Evolutionary conservation across 92 coral and sea anemone species (phyloP).

Genomic region (Chrysogorgia sp.): DNA sequence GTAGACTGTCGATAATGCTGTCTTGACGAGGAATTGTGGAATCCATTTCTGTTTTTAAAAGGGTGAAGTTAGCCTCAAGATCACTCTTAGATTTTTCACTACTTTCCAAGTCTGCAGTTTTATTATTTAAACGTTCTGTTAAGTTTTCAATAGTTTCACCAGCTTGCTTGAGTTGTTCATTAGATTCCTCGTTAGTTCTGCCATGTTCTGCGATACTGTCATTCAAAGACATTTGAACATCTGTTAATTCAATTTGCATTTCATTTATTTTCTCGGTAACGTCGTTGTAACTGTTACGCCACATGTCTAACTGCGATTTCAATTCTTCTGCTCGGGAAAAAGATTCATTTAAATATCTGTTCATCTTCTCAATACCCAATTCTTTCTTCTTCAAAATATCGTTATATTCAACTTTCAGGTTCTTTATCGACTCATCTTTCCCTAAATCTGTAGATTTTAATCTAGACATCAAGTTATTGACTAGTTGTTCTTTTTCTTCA

Average conservation of each 20-base stretch:
- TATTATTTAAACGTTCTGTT: not conserved
- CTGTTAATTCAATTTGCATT: conserved; percentile 9
- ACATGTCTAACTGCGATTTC: conserved; percentile 39
- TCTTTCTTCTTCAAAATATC: conserved; percentile 55
- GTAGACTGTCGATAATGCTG: conserved; percentile 14
- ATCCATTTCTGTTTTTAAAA: not conserved
- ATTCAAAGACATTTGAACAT: not conserved
- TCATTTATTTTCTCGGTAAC: conserved; percentile 3
- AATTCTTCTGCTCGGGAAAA: conserved; percentile 22
- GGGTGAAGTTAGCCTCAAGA: not conserved
- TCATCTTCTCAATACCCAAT: conserved; percentile 32
- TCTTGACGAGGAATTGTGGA: conserved; percentile 3
- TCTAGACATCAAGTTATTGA: conserved; percentile 56
- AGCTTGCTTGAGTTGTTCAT: conserved; percentile 1
- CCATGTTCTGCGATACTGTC: conserved; percentile 6
- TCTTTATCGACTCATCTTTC: conserved; percentile 63
- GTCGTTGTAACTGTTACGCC: conserved; percentile 37
- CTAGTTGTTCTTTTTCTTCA: conserved; percentile 73
- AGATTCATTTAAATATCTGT: not conserved
- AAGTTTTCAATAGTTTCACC: conserved; percentile 10
- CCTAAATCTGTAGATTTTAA: conserved; percentile 70
- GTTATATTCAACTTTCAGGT: conserved; percentile 56
- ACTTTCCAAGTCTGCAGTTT: not conserved
- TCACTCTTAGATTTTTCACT: conserved; percentile 2
- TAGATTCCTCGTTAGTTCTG: not conserved